Evolutionary conservation across 2,888 invertebrate genomes (phyloP).

Genomic region (Gastracanthus pulcherrimus): DNA sequence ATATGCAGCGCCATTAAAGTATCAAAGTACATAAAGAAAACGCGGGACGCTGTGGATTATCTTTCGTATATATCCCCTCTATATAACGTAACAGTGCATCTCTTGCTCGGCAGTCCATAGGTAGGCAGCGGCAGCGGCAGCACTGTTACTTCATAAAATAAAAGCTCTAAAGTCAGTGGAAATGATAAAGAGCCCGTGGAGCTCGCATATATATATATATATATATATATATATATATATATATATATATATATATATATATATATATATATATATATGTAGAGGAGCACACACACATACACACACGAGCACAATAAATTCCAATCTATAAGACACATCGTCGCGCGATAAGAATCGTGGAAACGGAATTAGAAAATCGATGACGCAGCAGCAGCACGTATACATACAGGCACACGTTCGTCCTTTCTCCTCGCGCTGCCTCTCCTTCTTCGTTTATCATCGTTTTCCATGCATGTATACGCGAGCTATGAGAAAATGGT

Average conservation of each 20-base stretch:
- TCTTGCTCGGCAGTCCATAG: constrained; percentile 38
- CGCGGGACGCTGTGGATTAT: constrained; percentile 42
- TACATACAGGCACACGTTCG: background rate
- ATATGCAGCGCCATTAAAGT: constrained; percentile 54
- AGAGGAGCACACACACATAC: background rate
- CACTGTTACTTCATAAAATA: constrained; percentile 49
- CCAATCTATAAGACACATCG: constrained; percentile 45
- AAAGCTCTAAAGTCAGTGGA: constrained; percentile 33
- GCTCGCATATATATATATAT: background rate
- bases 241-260: too few species aligned
- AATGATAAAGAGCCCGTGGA: constrained; percentile 42
- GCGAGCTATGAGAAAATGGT: too few species aligned
- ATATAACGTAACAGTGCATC: constrained; percentile 45
- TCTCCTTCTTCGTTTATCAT: too few species aligned
- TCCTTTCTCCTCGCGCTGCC: background rate
- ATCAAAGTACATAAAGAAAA: constrained; percentile 58
- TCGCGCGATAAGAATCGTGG: constrained; percentile 44
- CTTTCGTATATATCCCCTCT: constrained; percentile 9
- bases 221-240: background rate
- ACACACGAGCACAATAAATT: constrained; percentile 42
- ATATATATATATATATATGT: background rate
- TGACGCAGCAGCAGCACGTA: constrained; percentile 8
- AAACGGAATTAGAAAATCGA: constrained; percentile 54
- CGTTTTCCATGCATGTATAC: too few species aligned
- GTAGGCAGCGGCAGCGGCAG: too few species aligned